A percentile compares a stretch with the other conserved stretches of the same genome.
phyloP scores from a whole-genome alignment of 2,888 invertebrate species.

The Agrotis segetum region DNA sequence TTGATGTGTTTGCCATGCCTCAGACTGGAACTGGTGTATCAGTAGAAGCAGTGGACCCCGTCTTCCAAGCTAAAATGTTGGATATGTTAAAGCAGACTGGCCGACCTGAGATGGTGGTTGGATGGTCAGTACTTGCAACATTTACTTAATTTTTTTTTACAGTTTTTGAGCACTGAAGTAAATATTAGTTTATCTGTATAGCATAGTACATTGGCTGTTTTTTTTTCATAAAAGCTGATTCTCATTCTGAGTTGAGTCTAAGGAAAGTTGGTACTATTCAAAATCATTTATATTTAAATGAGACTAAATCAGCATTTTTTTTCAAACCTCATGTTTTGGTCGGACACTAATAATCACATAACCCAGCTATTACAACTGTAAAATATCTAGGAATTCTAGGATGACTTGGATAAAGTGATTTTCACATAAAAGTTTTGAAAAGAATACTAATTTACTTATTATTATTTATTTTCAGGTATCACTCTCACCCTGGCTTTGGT shows the following conservation, averaged over 20 bases:
- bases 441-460: slow-evolving; percentile 1
- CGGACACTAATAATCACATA: too few relatives aligned
- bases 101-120: slow-evolving; percentile 99
- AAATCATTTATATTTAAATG: too few relatives aligned
- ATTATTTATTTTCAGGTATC: slow-evolving; percentile 92
- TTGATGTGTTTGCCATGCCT: slow-evolving; percentile 99
- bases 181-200: not conserved
- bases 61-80: slow-evolving; percentile 99
- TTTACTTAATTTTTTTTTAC: not conserved
- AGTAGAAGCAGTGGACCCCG: slow-evolving; percentile 99
- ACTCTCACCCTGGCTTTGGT: slow-evolving; percentile 99
- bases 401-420: too few relatives aligned
- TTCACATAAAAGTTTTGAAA: too few relatives aligned
- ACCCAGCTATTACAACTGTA: too few relatives aligned
- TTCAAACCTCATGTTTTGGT: too few relatives aligned
- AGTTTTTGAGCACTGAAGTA: too few relatives aligned
- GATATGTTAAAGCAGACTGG: slow-evolving; percentile 99
- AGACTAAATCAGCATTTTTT: too few relatives aligned
- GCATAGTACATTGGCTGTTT: not conserved
- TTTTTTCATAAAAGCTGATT: too few relatives aligned
- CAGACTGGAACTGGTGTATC: slow-evolving; percentile 99
- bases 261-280: too few relatives aligned
- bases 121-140: slow-evolving; percentile 90
- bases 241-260: too few relatives aligned
- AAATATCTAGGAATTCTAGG: too few relatives aligned